These are phyloP conservation scores for Xyrauchen texanus DNA, from an alignment of 2,113 vertebrate genomes.

Conservation along the genomic window DNA sequence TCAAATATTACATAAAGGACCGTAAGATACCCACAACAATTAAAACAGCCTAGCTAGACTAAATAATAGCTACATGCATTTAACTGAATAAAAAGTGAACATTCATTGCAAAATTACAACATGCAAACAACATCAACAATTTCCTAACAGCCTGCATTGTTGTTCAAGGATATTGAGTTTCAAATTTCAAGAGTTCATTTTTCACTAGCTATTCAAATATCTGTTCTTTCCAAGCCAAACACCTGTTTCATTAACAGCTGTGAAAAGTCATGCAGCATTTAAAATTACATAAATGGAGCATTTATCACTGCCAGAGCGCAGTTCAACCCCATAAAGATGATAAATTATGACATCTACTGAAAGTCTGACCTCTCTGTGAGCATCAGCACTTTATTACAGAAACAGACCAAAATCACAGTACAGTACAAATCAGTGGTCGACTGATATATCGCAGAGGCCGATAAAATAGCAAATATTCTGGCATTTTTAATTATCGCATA, in stretches of 20 bases:
- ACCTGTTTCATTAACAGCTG: conserved; percentile 14
- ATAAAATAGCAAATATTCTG: too few relatives aligned
- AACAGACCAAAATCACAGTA: background rate
- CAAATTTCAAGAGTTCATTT: too few relatives aligned
- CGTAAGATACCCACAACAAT: background rate
- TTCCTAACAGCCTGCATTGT: too few relatives aligned
- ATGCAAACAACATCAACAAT: too few relatives aligned
- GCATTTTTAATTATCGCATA: too few relatives aligned
- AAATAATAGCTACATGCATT: too few relatives aligned
- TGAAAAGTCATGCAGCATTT: conserved; percentile 6
- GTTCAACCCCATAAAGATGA: conserved; percentile 1
- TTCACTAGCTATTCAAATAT: too few relatives aligned
- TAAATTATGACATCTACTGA: background rate
- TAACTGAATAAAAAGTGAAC: too few relatives aligned
- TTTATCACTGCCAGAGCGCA: conserved; percentile 10
- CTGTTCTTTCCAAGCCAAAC: background rate
- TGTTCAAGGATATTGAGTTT: too few relatives aligned
- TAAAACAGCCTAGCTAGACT: background rate
- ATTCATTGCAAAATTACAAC: too few relatives aligned
- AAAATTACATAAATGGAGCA: conserved; percentile 7
- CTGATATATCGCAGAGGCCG: too few relatives aligned
- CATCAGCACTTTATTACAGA: background rate
- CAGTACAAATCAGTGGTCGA: too few relatives aligned
- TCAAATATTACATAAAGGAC: background rate
- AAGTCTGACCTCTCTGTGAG: background rate